phyloP scores from a whole-genome alignment of 2,797 vertebrate species.

The Galago senegalensis region DNA sequence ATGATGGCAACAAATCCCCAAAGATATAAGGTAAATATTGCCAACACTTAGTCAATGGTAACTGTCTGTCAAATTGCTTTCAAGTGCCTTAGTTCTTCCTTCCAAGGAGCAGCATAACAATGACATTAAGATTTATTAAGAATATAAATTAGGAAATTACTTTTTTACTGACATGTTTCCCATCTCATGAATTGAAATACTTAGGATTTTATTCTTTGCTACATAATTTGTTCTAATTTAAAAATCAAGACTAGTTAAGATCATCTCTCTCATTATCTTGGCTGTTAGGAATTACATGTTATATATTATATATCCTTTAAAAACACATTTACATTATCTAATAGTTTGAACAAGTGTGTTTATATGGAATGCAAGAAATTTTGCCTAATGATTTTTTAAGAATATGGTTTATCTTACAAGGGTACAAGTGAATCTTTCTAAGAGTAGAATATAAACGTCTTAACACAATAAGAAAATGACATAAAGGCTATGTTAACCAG shows the following conservation, averaged over 20 bases:
- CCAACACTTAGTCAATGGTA: not conserved
- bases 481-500: too few species aligned
- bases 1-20: not conserved
- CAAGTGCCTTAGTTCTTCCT: not conserved
- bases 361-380: not conserved
- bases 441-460: too few species aligned
- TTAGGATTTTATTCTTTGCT: slow-evolving; percentile 30
- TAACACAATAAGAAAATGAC: too few species aligned
- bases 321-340: not conserved
- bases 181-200: slow-evolving; percentile 26
- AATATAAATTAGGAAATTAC: slow-evolving; percentile 20
- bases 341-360: not conserved
- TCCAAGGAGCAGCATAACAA: not conserved
- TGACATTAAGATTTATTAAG: not conserved
- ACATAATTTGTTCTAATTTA: slow-evolving; percentile 4
- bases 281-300: not conserved
- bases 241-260: slow-evolving; percentile 36
- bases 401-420: too few species aligned
- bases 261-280: not conserved
- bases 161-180: not conserved
- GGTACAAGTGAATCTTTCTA: too few species aligned
- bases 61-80: slow-evolving; percentile 19
- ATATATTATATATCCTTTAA: slow-evolving; percentile 21
- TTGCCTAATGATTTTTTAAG: not conserved
- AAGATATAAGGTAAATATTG: not conserved